Base-by-base conservation (phyloP, 2,113 vertebrate genomes). In the Ailurus styani region DNA sequence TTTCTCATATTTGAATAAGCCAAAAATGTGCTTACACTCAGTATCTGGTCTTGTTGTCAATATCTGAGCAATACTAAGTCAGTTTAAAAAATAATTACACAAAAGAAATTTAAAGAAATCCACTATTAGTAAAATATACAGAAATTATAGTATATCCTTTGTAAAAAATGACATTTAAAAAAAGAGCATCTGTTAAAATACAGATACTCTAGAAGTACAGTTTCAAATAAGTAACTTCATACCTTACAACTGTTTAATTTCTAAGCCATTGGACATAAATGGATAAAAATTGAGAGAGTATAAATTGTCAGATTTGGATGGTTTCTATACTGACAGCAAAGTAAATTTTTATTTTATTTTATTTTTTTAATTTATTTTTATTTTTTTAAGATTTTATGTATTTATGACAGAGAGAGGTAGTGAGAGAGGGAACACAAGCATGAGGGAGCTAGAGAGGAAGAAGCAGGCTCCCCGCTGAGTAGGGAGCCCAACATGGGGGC, bases 211-310 rank as follows among this genome's bases (percentile, higher is more conserved):
- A 0, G 10, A 91, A 88, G 34, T n/a, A 77, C 8, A 79, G 47
- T 94, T 96, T 90, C 83, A 96, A 93, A 60, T 47, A 81, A 29
- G 47, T 97, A 98, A 98, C 73, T 95, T 95, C 8, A 72, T 23
- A 42, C 25, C 60, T 62, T 81, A 84, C 37, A 92, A 95, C 23
- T 27, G 55, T 12, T 87, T 84, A 12, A 42, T 88, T 83, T 94
- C 77, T 91, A 91, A 95, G 47, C 20, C 23, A 50, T 5, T 57
- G 66, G 54, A 73, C 17, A 55, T 62, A 96, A 90, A 68, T 54
- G 27, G 5, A 75, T 82, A 27, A 57, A 95, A 90, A 62, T 5
- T 68, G 52, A 95, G 12, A 88, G 1, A 95, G 29, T 54, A 66
- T 62, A 50, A 89, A 66, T 37, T 70, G 27, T 93, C 79, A 73